Base-by-base conservation (phyloP, 2,113 vertebrate genomes). In the Dromaius novaehollandiae region DNA sequence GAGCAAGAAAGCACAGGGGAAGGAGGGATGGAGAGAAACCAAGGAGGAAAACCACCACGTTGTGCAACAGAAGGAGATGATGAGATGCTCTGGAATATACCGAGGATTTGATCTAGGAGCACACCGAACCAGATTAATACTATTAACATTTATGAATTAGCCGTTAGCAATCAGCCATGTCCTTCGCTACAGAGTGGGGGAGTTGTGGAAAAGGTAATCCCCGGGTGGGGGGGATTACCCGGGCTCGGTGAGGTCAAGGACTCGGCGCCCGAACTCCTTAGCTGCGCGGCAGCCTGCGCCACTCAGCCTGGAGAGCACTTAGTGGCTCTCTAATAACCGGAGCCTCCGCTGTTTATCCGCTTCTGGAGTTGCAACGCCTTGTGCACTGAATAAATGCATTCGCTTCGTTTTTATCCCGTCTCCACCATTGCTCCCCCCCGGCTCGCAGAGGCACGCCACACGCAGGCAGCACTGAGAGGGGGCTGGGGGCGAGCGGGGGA, bases 351-450 rank as follows among this genome's bases (percentile, higher is more conserved):
- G 82, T 89, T 94, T 86, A 93, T 16, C 34, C 21, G 90, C 60
- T 96, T 78, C 88, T 80, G 91, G 90, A 81, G 97, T 95, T 66
- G 34, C 81, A 93, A 94, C 89, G 69, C 81, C 53, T 36, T 58
- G 13, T 42, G 79, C 82, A 91, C 92, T 81, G 95, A 97, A 97
- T 83, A 97, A 96, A 97, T 97, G 94, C 60, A 95, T 97, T 93
- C 86, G 81, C 28, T 63, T 53, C 88, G 79, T 93, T 65, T 81
- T 82, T 70, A 80, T 40, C 77, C 48, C 78, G 71, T 86, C 95
- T 96, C 65, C 42, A 40, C 80, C 91, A 88, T 68, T 91, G 85
- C 83, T 95, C 75, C 70, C 46, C 75, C 53, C 55, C 77, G 75
- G 88, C 89, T 95, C 40, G 17, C 56, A 86, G 34, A 12, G 34